These are phyloP conservation scores for Ciconia stormi DNA, from an alignment of 2,113 vertebrate genomes.

Conservation along the genomic window DNA sequence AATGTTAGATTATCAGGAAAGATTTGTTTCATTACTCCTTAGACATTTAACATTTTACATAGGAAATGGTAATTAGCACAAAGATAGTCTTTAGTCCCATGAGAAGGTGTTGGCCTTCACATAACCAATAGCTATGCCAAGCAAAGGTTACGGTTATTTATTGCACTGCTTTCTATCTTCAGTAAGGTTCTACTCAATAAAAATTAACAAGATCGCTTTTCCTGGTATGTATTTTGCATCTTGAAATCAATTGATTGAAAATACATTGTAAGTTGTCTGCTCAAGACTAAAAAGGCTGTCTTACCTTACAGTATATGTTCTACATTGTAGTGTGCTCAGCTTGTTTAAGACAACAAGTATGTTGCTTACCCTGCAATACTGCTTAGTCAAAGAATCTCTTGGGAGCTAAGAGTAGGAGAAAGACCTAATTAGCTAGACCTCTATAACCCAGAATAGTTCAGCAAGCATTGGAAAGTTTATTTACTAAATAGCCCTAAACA, in stretches of 20 bases:
- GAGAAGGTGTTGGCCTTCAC: slow-evolving; percentile 53
- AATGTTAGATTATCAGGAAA: slow-evolving; percentile 38
- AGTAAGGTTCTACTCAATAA: slow-evolving; percentile 48
- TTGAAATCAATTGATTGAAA: slow-evolving; percentile 64
- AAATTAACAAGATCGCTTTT: slow-evolving; percentile 45
- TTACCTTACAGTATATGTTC: neutral
- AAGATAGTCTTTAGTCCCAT: slow-evolving; percentile 42
- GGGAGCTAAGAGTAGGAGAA: neutral
- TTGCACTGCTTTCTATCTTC: slow-evolving; percentile 34
- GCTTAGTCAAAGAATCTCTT: neutral
- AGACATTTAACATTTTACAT: slow-evolving; percentile 66
- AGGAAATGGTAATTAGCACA: slow-evolving; percentile 68
- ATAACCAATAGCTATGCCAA: neutral
- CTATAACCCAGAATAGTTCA: neutral
- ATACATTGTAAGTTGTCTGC: neutral
- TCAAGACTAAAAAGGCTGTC: slow-evolving; percentile 25
- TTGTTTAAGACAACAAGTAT: neutral
- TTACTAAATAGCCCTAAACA: neutral
- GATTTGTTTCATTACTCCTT: slow-evolving; percentile 63
- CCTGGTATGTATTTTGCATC: slow-evolving; percentile 25
- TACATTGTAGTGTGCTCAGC: neutral
- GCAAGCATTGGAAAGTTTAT: neutral
- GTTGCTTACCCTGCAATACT: neutral
- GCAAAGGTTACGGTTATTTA: slow-evolving; percentile 72
- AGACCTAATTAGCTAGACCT: neutral